Evolutionary conservation across 2,888 invertebrate species (phyloP).

Genomic region (Phaonia tiefii): DNA sequence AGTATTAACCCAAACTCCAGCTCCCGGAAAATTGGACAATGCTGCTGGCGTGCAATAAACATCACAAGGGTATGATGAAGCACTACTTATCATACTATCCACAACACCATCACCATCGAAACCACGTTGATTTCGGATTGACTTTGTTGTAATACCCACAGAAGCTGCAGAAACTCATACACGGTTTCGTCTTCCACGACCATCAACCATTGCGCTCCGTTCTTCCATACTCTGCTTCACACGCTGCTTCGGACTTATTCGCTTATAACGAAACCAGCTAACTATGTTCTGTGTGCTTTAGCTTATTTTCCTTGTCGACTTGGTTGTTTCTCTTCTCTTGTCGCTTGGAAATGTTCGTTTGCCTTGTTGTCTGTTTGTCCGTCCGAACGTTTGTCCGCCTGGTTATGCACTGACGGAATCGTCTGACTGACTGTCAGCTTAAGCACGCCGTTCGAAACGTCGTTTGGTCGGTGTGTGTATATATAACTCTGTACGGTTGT

Average conservation of each 20-base stretch:
- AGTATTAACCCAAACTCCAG: conserved; percentile 5
- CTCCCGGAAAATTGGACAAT: conserved; percentile 36
- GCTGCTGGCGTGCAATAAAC: conserved; percentile 45
- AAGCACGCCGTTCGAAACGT: conserved; percentile 48
- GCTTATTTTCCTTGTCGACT: conserved; percentile 29
- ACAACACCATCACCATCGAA: conserved; percentile 8
- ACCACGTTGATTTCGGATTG: conserved; percentile 58
- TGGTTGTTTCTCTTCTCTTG: conserved; percentile 41
- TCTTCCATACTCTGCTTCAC: conserved; percentile 13
- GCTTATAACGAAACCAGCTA: conserved; percentile 30
- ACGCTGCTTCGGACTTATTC: conserved; percentile 24
- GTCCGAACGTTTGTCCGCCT: conserved; percentile 20
- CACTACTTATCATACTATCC: not conserved
- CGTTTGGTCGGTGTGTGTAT: conserved; percentile 33
- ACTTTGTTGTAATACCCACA: conserved; percentile 22
- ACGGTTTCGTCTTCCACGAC: conserved; percentile 27
- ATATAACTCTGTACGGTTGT: conserved; percentile 10
- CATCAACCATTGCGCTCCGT: conserved; percentile 26
- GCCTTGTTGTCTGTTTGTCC: conserved; percentile 39
- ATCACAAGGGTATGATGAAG: conserved; percentile 30
- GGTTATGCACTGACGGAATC: too few species aligned
- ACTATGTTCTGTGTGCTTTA: conserved; percentile 34
- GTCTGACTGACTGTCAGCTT: conserved; percentile 38
- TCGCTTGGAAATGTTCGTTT: conserved; percentile 18
- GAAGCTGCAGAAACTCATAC: conserved; percentile 50